phyloP scores from a whole-genome alignment of 2,797 vertebrate genomes.

The Setipinna tenuifilis region DNA sequence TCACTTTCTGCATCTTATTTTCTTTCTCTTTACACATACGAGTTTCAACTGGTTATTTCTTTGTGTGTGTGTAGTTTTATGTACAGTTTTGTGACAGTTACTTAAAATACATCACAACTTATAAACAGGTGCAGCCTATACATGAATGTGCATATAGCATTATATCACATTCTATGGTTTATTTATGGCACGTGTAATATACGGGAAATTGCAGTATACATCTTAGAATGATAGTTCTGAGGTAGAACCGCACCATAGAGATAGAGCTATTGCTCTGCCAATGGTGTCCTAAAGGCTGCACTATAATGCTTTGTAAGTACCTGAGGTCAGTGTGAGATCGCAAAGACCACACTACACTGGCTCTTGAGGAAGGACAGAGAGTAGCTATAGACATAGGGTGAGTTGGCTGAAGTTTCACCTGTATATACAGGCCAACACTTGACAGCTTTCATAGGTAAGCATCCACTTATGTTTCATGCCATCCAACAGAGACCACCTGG shows the following conservation, averaged over 20 bases:
- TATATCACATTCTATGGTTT: no score
- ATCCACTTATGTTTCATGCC: constrained; percentile 51
- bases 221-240: no score
- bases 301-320: not conserved
- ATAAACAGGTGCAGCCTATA: no score
- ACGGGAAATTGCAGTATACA: no score
- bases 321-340: constrained; percentile 53
- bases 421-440: constrained; percentile 55
- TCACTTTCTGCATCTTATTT: not conserved
- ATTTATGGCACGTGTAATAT: no score
- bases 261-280: not conserved
- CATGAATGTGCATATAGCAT: no score
- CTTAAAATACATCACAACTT: no score
- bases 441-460: constrained; percentile 48
- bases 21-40: no score
- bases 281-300: not conserved
- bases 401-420: constrained; percentile 74
- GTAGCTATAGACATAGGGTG: constrained; percentile 68
- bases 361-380: constrained; percentile 57
- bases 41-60: no score
- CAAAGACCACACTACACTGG: constrained; percentile 61
- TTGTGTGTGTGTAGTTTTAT: no score
- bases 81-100: no score
- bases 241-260: not conserved
- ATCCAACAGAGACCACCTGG: constrained; percentile 71